Base-by-base conservation (phyloP, 2,888 invertebrate species). In the Papilio gigon region DNA sequence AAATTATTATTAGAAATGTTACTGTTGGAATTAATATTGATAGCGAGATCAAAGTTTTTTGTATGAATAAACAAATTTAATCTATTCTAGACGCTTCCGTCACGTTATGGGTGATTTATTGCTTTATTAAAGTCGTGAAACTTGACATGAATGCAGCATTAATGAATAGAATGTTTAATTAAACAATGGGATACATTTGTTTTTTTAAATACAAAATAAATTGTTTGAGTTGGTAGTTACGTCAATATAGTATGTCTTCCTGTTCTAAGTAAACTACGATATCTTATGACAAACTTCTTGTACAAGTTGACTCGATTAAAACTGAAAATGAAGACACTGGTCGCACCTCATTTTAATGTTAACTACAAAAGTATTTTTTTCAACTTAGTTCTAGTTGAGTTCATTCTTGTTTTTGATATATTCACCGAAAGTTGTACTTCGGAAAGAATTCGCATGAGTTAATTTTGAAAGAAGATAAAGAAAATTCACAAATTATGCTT, bases 401-500 rank as follows among this genome's bases (percentile, higher is more conserved):
- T n/a, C n/a, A n/a, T n/a, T n/a, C n/a, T n/a, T n/a, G n/a, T n/a
- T n/a, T n/a, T n/a, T n/a, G n/a, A n/a, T n/a, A n/a, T n/a, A n/a
- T n/a, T n/a, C n/a, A n/a, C n/a, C n/a, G n/a, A n/a, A n/a, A n/a
- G n/a, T n/a, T n/a, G n/a, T n/a, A n/a, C n/a, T n/a, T n/a, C n/a
- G n/a, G n/a, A 20, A 30, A 47, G 27, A 4, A 42, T 17, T 42
- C 9, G 42, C 33, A 11, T 42, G 30, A 47, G 63, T 59, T 68
- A 47, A 68, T 64, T 64, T 63, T 64, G 58, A 64, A 58, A 50
- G 33, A 60, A 60, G 42, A 53, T 65, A 64, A 53, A 68, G 65
- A 65, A 60, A 68, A 59, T 65, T 65, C 53, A 50, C 35, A 53
- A 65, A 68, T 68, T 60, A 68, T 68, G 68, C 68, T 68, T 42